phyloP scores from a whole-genome alignment of 2,797 vertebrate species.

The Allobates femoralis region DNA sequence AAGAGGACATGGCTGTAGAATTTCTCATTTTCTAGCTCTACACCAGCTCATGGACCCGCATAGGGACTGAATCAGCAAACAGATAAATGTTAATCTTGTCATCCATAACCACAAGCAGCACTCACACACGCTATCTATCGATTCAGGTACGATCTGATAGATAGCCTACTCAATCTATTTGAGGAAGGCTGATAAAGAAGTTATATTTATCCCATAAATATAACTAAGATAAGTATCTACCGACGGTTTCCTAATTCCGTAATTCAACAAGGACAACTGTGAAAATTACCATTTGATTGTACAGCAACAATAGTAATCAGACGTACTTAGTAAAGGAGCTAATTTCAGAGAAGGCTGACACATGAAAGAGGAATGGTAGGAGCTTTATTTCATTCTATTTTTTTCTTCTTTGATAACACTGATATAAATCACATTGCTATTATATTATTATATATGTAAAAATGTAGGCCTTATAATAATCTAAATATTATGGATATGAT shows the following conservation, averaged over 20 bases:
- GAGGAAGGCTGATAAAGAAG: conserved; percentile 26
- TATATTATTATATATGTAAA: not conserved
- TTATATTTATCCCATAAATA: conserved; percentile 45
- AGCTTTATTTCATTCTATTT: not conserved
- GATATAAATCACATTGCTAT: not conserved
- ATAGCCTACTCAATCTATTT: conserved; percentile 27
- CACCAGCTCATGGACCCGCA: not conserved
- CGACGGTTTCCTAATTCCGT: conserved; percentile 3
- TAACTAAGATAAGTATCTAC: conserved; percentile 38
- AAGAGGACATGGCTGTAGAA: not conserved
- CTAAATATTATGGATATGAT: not conserved
- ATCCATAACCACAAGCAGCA: conserved; percentile 12
- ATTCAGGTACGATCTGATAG: conserved; percentile 24
- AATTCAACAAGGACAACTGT: conserved; percentile 34
- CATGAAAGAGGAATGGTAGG: not conserved
- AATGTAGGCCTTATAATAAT: not conserved
- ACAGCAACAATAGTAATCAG: conserved; percentile 46
- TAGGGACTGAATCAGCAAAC: not conserved
- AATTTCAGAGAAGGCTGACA: conserved; percentile 27
- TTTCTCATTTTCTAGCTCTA: not conserved
- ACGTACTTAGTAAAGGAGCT: conserved; percentile 9
- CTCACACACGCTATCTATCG: conserved; percentile 10
- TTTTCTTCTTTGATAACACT: not conserved
- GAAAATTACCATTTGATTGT: conserved; percentile 37
- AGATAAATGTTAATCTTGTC: conserved; percentile 25